Evolutionary conservation across 2,113 vertebrate species (phyloP), one percentile per base, ranked within the genome.

Genomic region (Verasper variegatus): DNA sequence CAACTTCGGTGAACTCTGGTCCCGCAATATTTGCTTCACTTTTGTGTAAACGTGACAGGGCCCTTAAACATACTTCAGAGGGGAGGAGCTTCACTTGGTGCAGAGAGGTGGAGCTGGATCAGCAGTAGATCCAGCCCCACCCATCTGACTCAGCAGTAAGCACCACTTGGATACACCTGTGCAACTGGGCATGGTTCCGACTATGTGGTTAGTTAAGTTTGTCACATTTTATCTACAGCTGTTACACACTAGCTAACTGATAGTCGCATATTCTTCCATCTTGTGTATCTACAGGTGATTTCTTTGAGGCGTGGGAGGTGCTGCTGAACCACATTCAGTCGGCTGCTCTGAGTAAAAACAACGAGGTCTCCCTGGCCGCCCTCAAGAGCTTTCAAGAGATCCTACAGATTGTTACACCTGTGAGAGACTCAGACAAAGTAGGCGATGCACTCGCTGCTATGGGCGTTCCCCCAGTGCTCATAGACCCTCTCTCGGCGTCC

Each of bases 351-450:
- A 99, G 98, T 93, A 99, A 98, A 93, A 99, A 99, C 90, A 99
- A 96, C 37, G 98, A 99, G 93, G 98, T 99, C 68, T 99, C 98
- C 67, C 88, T 99, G 77, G 98, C 98, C 18, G 98, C 98, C 51
- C 93, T 99, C 76, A 99, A 99, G 93, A 99, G 98, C 92, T 99
- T 99, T 80, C 98, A 99, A 89, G 98, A 99, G 93, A 98, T 99
- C 86, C 94, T 99, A 18, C 98, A 99, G 83, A 98, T 99, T 5
- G 98, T 97, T 17, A 98, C 97, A 1, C 97, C 98, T 0, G 93
- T 89, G 45, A 96, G 95, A 91, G 98, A 99, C 88, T 94, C 90
- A 0, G 98, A 98, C 78, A 97, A 95, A 89, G 95, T 95, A 0
- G 95, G 95, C 1, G 91, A 92, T 2, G 81, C 91, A 0, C 93